Percentiles rank a stretch among this genome's conserved stretches.
phyloP scores from a whole-genome alignment of 2,888 invertebrate genomes.

The Drosophila acutilabella region DNA sequence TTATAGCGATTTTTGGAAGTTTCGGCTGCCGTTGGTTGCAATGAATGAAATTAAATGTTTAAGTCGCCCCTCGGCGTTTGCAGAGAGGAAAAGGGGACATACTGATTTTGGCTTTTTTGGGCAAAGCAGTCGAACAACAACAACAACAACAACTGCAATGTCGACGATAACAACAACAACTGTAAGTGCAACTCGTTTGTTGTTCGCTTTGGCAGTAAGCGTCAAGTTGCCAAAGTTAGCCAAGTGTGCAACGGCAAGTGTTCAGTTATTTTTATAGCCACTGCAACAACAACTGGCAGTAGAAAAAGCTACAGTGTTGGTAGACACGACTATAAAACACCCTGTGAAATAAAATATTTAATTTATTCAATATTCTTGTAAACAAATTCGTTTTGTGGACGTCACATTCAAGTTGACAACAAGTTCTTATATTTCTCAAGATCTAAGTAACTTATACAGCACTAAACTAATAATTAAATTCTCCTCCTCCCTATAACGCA shows the following conservation, averaged over 20 bases:
- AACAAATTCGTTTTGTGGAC: no score
- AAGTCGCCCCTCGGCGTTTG: slow-evolving; percentile 29
- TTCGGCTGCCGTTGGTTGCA: slow-evolving; percentile 59
- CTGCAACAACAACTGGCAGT: slow-evolving; percentile 23
- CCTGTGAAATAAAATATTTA: background rate
- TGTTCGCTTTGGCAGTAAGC: slow-evolving; percentile 54
- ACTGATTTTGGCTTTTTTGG: slow-evolving; percentile 40
- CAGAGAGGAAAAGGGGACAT: background rate
- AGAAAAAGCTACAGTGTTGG: slow-evolving; percentile 12
- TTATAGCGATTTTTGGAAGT: slow-evolving; percentile 47
- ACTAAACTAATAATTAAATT: no score
- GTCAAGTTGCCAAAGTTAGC: slow-evolving; percentile 80
- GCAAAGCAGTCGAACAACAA: slow-evolving; percentile 22
- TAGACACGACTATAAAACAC: background rate
- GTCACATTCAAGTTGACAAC: no score
- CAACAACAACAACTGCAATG: slow-evolving; percentile 8
- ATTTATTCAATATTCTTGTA: no score
- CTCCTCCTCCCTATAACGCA: background rate
- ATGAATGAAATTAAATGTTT: slow-evolving; percentile 78
- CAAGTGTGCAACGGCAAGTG: slow-evolving; percentile 80
- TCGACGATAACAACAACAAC: slow-evolving; percentile 5
- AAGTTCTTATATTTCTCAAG: no score
- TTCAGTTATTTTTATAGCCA: slow-evolving; percentile 79
- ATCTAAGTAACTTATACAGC: no score
- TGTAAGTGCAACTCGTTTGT: slow-evolving; percentile 58